Percentiles rank a stretch among this genome's conserved stretches.
Conservation (phyloP, 2,113 vertebrate species). For the Podiceps cristatus region DNA sequence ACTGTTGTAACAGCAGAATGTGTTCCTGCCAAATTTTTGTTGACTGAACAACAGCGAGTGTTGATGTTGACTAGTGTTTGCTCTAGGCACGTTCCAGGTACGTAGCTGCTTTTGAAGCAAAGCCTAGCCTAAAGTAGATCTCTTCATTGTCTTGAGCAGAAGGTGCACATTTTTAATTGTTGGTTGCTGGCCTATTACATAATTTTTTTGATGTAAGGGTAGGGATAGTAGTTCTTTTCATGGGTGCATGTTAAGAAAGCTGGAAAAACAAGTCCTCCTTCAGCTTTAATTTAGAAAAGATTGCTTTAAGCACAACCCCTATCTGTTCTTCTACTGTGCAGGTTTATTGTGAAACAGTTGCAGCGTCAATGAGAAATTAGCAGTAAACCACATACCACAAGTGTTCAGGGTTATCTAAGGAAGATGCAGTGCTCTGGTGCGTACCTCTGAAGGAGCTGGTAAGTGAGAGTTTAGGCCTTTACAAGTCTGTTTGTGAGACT, state of each 20-base stretch:
- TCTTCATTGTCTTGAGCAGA: not conserved
- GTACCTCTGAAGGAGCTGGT: not conserved
- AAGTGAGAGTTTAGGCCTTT: not conserved
- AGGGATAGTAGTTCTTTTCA: not conserved
- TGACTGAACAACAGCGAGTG: not conserved
- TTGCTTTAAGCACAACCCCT: not conserved
- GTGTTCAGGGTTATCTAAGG: not conserved
- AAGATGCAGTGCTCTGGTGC: not conserved
- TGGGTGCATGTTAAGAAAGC: not conserved
- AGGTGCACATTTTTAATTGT: not conserved
- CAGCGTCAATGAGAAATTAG: not conserved
- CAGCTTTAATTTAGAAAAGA: not conserved
- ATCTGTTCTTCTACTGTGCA: not conserved
- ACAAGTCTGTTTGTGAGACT: not conserved
- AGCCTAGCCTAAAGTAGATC: not conserved
- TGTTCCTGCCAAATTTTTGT: not conserved
- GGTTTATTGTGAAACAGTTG: not conserved
- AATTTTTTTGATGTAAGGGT: not conserved
- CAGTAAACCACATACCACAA: not conserved
- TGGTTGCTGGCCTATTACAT: not conserved
- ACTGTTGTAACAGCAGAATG: not conserved
- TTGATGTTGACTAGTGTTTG: not conserved
- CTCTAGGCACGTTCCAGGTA: not conserved
- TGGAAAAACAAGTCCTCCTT: slow-evolving; percentile 53
- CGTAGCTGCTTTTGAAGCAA: not conserved